Percentiles rank a stretch among this genome's conserved stretches.
Conservation (phyloP, 1,140 invertebrate species). For the Centruroides sculpturatus region DNA sequence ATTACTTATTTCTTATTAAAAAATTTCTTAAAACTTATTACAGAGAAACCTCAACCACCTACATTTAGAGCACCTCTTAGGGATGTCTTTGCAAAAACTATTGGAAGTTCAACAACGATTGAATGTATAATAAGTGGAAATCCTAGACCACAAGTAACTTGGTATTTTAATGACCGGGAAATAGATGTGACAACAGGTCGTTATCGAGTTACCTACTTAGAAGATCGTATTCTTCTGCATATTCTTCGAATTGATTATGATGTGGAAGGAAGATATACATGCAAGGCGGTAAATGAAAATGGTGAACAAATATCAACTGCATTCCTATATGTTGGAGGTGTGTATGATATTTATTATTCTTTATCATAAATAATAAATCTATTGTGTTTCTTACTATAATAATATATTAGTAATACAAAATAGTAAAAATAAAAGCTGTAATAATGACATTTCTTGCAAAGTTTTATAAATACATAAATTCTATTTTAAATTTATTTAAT, state of each 20-base stretch:
- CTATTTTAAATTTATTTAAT: too few relatives aligned
- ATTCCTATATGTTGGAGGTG: conserved; percentile 46
- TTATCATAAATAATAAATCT: too few relatives aligned
- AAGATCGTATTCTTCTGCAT: conserved; percentile 53
- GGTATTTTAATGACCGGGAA: conserved; percentile 74
- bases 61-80: conserved; percentile 65
- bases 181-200: conserved; percentile 50
- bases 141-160: conserved; percentile 72
- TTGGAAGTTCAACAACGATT: conserved; percentile 57
- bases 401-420: too few relatives aligned
- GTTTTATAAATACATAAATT: too few relatives aligned
- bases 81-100: conserved; percentile 46
- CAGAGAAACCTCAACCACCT: conserved; percentile 49
- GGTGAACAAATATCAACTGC: conserved; percentile 33
- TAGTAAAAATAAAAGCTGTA: too few relatives aligned
- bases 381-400: too few relatives aligned
- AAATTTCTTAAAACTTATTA: neutral
- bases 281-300: conserved; percentile 41
- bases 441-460: too few relatives aligned
- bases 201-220: conserved; percentile 51
- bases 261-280: conserved; percentile 68
- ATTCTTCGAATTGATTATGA: conserved; percentile 50
- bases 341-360: neutral
- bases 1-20: too few relatives aligned
- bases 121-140: conserved; percentile 64